Conservation (phyloP, 1,140 invertebrate genomes). For the Atta colombica region DNA sequence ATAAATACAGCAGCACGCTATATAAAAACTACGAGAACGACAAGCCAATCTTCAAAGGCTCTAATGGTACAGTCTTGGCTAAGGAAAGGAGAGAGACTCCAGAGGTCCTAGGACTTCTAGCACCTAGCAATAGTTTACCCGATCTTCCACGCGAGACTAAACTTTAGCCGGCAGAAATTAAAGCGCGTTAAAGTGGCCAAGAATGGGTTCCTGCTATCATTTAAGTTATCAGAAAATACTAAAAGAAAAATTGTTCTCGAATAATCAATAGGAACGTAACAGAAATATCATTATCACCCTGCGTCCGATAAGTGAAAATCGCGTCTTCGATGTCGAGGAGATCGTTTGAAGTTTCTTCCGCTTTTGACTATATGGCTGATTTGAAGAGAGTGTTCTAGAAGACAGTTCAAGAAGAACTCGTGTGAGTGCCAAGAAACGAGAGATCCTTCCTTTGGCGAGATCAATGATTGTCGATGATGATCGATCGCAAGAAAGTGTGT, state of each 20-base stretch:
- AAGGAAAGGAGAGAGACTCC: constrained; percentile 74
- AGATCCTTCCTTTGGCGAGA: constrained; percentile 15
- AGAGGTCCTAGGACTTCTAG: constrained; percentile 83
- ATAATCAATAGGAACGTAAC: not conserved
- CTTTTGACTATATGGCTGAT: constrained; percentile 21
- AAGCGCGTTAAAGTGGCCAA: constrained; percentile 3
- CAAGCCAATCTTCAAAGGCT: constrained; percentile 78
- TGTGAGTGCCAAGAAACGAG: constrained; percentile 62
- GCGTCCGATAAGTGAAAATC: constrained; percentile 21
- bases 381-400: constrained; percentile 8
- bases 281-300: not conserved
- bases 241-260: not conserved
- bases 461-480: constrained; percentile 45
- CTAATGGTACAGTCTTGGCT: constrained; percentile 80
- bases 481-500: constrained; percentile 44
- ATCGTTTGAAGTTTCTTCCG: constrained; percentile 33
- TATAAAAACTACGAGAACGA: constrained; percentile 77
- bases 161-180: constrained; percentile 53
- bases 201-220: constrained; percentile 53
- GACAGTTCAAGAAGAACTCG: constrained; percentile 46
- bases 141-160: constrained; percentile 83
- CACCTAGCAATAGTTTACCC: constrained; percentile 86
- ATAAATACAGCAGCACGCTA: constrained; percentile 79
- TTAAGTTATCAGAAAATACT: constrained; percentile 46
- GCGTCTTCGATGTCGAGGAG: constrained; percentile 33